Evolutionary conservation across 1,140 invertebrate genomes (phyloP).

Genomic region (Harlomillsia oculata): DNA sequence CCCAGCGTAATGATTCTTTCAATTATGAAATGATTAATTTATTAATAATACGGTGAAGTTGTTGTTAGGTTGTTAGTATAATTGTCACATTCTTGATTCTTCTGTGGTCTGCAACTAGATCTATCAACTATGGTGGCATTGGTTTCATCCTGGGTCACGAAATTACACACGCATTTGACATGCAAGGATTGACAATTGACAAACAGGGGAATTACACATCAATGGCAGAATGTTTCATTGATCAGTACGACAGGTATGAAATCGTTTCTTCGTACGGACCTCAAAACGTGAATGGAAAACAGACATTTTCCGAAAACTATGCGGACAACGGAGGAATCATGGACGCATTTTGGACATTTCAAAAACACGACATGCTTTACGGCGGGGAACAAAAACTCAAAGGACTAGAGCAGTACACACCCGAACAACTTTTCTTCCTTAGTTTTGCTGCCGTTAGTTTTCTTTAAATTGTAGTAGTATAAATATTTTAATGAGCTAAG

Average conservation of each 20-base stretch:
- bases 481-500: too few relatives aligned
- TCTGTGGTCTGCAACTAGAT: conserved; percentile 6
- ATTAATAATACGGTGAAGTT: not conserved
- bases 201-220: conserved; percentile 6
- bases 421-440: conserved; percentile 53
- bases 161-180: conserved; percentile 24
- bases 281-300: conserved; percentile 7
- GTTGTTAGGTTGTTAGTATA: too few relatives aligned
- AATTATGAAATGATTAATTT: not conserved
- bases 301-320: conserved; percentile 25
- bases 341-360: conserved; percentile 70
- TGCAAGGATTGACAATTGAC: conserved; percentile 18
- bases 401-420: conserved; percentile 48
- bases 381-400: conserved; percentile 55
- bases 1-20: too few relatives aligned
- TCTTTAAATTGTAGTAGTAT: too few relatives aligned
- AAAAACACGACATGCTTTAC: conserved; percentile 53
- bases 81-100: not conserved
- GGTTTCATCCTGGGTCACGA: conserved; percentile 23
- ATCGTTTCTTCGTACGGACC: not conserved
- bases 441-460: conserved; percentile 48
- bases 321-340: conserved; percentile 59
- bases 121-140: conserved; percentile 12
- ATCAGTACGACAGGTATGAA: conserved; percentile 9
- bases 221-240: conserved; percentile 16